A percentile compares a stretch with the other conserved stretches of the same genome.
phyloP scores from a whole-genome alignment of 2,888 invertebrate species.

The Tromatobia lineatoria region DNA sequence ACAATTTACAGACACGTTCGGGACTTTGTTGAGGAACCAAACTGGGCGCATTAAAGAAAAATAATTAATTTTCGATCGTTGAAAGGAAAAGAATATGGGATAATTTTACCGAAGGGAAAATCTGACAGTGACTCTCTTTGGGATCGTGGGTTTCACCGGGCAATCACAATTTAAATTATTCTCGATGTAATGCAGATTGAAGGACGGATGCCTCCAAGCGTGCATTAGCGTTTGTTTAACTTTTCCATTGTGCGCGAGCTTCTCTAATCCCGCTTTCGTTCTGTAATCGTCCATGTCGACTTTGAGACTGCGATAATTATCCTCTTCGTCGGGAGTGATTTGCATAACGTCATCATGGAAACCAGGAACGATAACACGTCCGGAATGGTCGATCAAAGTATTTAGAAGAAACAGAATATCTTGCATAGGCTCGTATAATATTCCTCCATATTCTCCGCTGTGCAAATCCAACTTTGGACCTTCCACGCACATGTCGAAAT shows the following conservation, averaged over 20 bases:
- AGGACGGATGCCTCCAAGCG: conserved; percentile 83
- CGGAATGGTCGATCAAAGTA: conserved; percentile 78
- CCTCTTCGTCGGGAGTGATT: conserved; percentile 86
- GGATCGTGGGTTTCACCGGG: conserved; percentile 66
- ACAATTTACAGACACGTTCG: conserved; percentile 58
- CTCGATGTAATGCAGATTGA: conserved; percentile 72
- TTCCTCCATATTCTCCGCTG: conserved; percentile 75
- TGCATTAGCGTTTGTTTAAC: conserved; percentile 80
- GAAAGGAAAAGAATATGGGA: neutral
- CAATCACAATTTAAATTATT: conserved; percentile 56
- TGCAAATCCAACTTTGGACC: conserved; percentile 69
- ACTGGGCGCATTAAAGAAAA: conserved; percentile 47
- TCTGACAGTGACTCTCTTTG: conserved; percentile 69
- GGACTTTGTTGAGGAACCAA: conserved; percentile 71
- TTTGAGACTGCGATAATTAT: conserved; percentile 78
- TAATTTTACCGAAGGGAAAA: conserved; percentile 74
- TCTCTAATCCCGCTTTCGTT: conserved; percentile 64
- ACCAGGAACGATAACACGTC: conserved; percentile 82
- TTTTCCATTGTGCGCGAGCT: conserved; percentile 64
- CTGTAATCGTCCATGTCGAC: conserved; percentile 69
- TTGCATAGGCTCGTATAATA: conserved; percentile 82
- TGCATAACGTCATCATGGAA: conserved; percentile 84
- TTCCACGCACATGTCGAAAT: conserved; percentile 71
- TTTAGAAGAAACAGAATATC: conserved; percentile 83
- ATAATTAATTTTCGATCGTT: neutral